Base-by-base conservation (phyloP, 2,888 invertebrate genomes). In the Limulus polyphemus region DNA sequence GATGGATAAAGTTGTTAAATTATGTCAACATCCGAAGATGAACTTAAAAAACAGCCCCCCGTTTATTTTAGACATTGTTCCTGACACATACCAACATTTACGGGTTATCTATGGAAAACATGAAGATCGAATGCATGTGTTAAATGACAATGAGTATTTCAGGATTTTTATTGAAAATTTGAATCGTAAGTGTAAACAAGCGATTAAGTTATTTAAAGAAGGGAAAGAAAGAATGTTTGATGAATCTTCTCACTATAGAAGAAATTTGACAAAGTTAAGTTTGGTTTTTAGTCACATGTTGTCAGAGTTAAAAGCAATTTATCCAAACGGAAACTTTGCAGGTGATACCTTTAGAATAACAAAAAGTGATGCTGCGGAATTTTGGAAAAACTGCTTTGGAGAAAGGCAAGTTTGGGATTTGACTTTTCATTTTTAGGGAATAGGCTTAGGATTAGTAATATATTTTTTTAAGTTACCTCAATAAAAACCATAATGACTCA, bases 231-330 rank as follows among this genome's bases (percentile, higher is more conserved):
- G 93, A 77, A 92, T 99, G 92, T 98, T 94, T 77, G 97, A 98
- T 73, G 98, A 98, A 77, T 88, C 88, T 71, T 90, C 90, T 0
- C 90, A 91, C 73, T 95, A 93, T 74, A 82, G 99, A 69, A 82
- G 98, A 71, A 95, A 95, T 78, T 80, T 99, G 73, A 99, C 95
- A 58, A 99, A 98, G 81, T 84, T 98, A 55, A 97, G 97, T 79
- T 83, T 99, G 74, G 97, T 98, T 70, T 99, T 99, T 79, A 97
- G 95, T 76, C 99, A 99, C 82, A 99, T 99, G 97, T 82, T 99
- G 71, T 94, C 95, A 75, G 99, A 99, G 80, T 80, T 99, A 68
- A 98, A 98, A 79, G 97, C 99, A 51, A 87, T 98, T 74, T 99
- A 98, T 78, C 98, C 98, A 0, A 90, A 88, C 76, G 97, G 97